Percentiles rank a stretch among this genome's conserved stretches.
phyloP scores from a whole-genome alignment of 2,888 invertebrate species.

The Linhomoeus sp. region DNA sequence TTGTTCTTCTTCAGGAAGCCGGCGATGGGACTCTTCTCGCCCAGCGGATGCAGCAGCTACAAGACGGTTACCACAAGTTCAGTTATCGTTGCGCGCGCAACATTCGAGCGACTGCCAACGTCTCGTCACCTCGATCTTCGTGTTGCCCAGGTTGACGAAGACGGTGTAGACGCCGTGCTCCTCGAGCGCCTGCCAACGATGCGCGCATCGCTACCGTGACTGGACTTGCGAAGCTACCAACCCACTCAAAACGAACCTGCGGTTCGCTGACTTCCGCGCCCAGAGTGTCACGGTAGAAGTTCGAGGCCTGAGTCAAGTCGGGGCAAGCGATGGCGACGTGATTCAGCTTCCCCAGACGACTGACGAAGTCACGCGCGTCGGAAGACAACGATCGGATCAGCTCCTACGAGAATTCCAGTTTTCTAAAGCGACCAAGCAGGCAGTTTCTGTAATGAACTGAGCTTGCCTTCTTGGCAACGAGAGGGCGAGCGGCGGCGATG shows the following conservation, averaged over 20 bases:
- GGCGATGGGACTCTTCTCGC: constrained; percentile 39
- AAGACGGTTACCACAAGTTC: constrained; percentile 7
- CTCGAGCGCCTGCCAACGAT: constrained; percentile 30
- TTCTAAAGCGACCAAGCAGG: no score
- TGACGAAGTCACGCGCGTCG: no score
- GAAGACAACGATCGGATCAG: no score
- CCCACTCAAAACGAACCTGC: no score
- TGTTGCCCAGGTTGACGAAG: constrained; percentile 40
- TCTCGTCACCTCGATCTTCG: constrained; percentile 39
- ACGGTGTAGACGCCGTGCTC: constrained; percentile 42
- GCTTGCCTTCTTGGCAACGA: no score
- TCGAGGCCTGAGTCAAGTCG: constrained; percentile 34
- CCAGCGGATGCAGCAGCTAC: constrained; percentile 37
- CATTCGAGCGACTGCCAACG: background rate
- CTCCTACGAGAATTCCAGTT: no score
- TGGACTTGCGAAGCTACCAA: no score
- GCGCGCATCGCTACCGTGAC: no score
- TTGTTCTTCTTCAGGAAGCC: constrained; percentile 40
- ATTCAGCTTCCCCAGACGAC: constrained; percentile 39
- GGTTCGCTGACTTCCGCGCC: constrained; percentile 37
- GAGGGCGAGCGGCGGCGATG: no score
- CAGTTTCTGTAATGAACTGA: no score
- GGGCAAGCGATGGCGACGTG: constrained; percentile 42
- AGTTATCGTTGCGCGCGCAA: background rate
- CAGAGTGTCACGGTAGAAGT: constrained; percentile 37